Base-by-base conservation (phyloP, 2,113 vertebrate species). In the Noturus placidus region DNA sequence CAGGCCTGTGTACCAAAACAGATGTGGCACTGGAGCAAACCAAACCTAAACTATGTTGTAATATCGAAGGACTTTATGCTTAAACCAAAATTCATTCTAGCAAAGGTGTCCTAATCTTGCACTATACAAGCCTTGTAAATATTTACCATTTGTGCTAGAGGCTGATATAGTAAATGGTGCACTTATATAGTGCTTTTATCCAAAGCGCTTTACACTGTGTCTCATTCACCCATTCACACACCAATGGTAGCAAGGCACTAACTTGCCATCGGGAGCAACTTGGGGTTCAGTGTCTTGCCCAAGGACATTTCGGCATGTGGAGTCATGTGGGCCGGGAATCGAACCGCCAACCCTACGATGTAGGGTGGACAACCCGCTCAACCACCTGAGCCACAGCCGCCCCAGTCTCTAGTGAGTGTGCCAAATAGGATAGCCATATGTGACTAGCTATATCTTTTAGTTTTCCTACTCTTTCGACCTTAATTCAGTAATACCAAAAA, bases 61-160 rank as follows among this genome's bases (percentile, higher is more conserved):
- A 86, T 90, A 89, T 88, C 87, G 87, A 84, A 59, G 88, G 87
- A 87, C 84, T 90, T 88, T 92, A 89, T 77, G 84, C 91, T 81
- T 72, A 93, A 93, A 95, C 93, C 95, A 94, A 96, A 95, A 94
- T 87, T 86, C 90, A 6, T 76, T 86, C 85, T 91, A 65, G 87
- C 88, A 87, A 86, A 69, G 85, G 89, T 65, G 81, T 86, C 91
- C 69, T 59, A 54, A 83, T 81, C 5, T 87, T 91, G 87, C 35
- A 69, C 83, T 61, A 59, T 72, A 76, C 33, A 88, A 56, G 33
- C 78, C 54, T 11, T 69, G 61, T 88, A 88, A 50, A 89, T 89
- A 61, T 91, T 91, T 90, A 90, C 92, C 89, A 85, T 82, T 46
- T 42, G 33, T 80, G 69, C 80, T 17, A 15, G 79, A 87, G 65